Evolutionary conservation across 2,797 vertebrate species (phyloP).

Genomic region (Melanotaenia nigrans): DNA sequence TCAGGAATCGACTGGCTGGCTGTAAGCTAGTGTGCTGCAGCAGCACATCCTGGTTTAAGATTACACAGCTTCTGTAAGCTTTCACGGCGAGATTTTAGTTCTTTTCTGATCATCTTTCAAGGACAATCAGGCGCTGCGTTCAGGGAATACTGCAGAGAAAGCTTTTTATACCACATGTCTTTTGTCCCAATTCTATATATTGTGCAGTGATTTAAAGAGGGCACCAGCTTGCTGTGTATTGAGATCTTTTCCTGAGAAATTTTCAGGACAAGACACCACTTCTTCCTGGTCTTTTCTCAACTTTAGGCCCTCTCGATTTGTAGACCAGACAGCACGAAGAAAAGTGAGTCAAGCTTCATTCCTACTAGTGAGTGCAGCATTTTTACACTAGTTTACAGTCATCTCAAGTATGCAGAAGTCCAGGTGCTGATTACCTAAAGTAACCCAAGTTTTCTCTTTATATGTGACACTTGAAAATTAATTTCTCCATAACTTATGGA

Average conservation of each 20-base stretch:
- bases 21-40: constrained; percentile 25
- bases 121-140: background rate
- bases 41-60: background rate
- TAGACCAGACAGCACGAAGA: constrained; percentile 10
- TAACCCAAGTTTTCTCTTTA: too few relatives aligned
- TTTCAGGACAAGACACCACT: too few relatives aligned
- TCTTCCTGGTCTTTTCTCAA: background rate
- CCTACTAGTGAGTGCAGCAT: constrained; percentile 1
- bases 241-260: too few relatives aligned
- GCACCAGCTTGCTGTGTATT: too few relatives aligned
- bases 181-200: constrained; percentile 16
- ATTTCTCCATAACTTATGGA: too few relatives aligned
- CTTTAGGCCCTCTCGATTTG: background rate
- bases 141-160: background rate
- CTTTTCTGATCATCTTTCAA: constrained; percentile 13
- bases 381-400: too few relatives aligned
- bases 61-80: constrained; percentile 10
- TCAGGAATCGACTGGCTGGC: constrained; percentile 62
- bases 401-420: too few relatives aligned
- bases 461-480: too few relatives aligned
- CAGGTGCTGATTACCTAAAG: too few relatives aligned
- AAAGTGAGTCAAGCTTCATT: background rate
- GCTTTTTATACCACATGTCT: background rate
- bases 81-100: background rate
- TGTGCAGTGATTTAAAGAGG: background rate